Evolutionary conservation across 2,888 invertebrate genomes (phyloP).

Genomic region (Scaptomyza caliginosa): DNA sequence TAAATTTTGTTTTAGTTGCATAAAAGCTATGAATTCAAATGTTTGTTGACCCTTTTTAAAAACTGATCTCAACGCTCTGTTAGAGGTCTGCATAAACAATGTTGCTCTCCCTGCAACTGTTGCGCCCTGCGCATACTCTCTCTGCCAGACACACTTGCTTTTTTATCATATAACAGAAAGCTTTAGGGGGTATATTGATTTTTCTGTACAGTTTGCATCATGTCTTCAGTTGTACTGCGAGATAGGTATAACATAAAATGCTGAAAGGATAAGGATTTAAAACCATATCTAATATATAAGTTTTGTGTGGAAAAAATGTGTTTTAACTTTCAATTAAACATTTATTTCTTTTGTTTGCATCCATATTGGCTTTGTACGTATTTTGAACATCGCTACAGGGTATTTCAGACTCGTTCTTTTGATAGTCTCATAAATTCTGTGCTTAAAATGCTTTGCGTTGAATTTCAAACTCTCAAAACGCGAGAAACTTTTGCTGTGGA

Average conservation of each 20-base stretch:
- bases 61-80: constrained; percentile 42
- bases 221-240: background rate
- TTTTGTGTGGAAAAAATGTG: too few relatives aligned
- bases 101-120: constrained; percentile 52
- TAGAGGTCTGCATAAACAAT: constrained; percentile 24
- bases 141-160: constrained; percentile 23
- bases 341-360: too few relatives aligned
- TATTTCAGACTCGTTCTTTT: background rate
- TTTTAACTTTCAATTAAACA: too few relatives aligned
- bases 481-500: constrained; percentile 58
- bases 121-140: constrained; percentile 57
- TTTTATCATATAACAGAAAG: background rate
- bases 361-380: too few relatives aligned
- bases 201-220: background rate
- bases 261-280: too few relatives aligned
- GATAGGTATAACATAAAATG: too few relatives aligned
- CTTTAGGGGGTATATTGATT: background rate
- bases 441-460: constrained; percentile 24
- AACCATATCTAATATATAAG: too few relatives aligned
- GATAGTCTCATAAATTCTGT: background rate
- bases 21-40: background rate
- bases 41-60: background rate
- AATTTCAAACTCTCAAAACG: constrained; percentile 49
- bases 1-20: background rate
- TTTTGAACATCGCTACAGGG: constrained; percentile 12